Evolutionary conservation across 2,888 invertebrate genomes (phyloP).

Genomic region (Candidula unifasciata): DNA sequence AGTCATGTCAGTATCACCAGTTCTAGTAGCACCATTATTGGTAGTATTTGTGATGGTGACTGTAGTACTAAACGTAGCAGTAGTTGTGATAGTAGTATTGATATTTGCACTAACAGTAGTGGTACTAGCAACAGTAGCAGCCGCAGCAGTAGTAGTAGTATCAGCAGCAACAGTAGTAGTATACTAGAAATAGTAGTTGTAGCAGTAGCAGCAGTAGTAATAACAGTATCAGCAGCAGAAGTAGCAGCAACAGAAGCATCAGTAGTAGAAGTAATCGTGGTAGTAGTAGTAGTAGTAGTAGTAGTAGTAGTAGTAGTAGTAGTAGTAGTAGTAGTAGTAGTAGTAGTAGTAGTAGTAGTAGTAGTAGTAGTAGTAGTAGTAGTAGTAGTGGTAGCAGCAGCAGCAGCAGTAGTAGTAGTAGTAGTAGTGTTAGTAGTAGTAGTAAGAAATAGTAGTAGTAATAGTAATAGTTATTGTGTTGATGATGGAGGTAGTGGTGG

Average conservation of each 20-base stretch:
- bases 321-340: not conserved
- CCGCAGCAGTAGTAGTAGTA: no score
- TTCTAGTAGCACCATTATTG: not conserved
- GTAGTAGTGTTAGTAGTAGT: no score
- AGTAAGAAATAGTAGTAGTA: no score
- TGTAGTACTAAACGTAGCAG: not conserved
- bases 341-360: not conserved
- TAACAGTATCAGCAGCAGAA: no score
- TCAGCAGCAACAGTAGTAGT: no score
- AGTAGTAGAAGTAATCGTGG: constrained; percentile 2
- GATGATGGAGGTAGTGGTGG: constrained; percentile 31
- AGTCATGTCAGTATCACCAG: not conserved
- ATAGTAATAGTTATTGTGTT: not conserved
- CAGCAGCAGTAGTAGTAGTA: not conserved
- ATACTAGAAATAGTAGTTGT: no score
- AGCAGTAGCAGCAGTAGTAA: no score
- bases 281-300: not conserved
- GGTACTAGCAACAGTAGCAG: not conserved
- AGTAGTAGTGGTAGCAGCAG: not conserved
- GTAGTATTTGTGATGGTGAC: not conserved
- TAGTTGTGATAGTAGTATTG: not conserved
- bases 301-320: not conserved
- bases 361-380: no score
- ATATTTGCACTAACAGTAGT: not conserved
- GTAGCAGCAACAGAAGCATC: not conserved